Percentiles rank a stretch among this genome's conserved stretches.
Evolutionary conservation across 35 echinoderm and acorn worm genomes (phyloP).

Genomic region (Strongylocentrotus purpuratus): DNA sequence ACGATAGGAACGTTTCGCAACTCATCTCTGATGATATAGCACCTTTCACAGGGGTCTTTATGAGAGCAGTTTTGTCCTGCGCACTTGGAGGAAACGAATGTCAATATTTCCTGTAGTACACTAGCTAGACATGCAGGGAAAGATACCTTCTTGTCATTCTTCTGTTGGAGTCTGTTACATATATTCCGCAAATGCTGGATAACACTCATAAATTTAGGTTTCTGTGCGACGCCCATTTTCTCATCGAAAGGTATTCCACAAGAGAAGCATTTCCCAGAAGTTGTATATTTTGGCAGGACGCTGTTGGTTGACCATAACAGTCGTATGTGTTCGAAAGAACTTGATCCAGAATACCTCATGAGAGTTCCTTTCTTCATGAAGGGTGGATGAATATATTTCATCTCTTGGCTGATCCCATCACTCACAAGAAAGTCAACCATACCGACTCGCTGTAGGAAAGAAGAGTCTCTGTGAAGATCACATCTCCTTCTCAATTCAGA

Average conservation of each 20-base stretch:
- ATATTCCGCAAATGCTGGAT: neutral
- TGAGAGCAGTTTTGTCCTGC: neutral
- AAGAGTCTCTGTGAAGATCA: neutral
- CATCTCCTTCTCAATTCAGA: neutral
- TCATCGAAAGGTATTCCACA: neutral
- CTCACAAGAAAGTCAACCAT: conserved; percentile 15
- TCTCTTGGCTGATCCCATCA: neutral
- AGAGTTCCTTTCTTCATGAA: neutral
- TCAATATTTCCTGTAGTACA: neutral
- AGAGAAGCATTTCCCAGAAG: neutral
- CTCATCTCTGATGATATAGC: neutral
- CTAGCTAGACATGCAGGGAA: neutral
- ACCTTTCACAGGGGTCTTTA: neutral
- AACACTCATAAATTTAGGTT: neutral
- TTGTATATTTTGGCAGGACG: neutral
- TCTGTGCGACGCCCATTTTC: neutral
- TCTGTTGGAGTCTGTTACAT: conserved; percentile 2
- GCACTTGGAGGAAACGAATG: neutral
- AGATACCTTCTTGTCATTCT: neutral
- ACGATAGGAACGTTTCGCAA: neutral
- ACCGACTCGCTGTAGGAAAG: neutral
- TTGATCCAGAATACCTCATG: conserved; percentile 5
- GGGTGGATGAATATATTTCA: conserved; percentile 1
- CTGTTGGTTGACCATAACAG: neutral
- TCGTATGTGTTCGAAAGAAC: neutral